Evolutionary conservation across 2,797 vertebrate species (phyloP).

Genomic region (Labroides dimidiatus): DNA sequence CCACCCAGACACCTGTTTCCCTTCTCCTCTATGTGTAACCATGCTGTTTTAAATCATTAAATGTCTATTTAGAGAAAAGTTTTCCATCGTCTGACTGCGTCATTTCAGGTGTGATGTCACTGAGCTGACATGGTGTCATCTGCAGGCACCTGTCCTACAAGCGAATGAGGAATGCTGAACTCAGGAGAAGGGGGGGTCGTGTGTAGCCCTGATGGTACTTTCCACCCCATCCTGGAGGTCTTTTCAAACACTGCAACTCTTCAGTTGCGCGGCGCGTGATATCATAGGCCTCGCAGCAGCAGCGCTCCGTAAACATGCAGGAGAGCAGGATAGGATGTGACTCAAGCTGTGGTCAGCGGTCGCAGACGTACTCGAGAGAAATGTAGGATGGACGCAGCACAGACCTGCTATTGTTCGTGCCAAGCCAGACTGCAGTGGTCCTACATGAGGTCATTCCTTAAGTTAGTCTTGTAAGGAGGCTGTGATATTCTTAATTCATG

Average conservation of each 20-base stretch:
- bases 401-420: conserved; percentile 76
- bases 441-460: conserved; percentile 70
- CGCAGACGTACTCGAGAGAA: conserved; percentile 61
- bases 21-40: conserved; percentile 60
- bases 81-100: conserved; percentile 54
- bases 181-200: conserved; percentile 39
- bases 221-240: conserved; percentile 61
- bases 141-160: conserved; percentile 50
- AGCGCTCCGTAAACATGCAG: conserved; percentile 73
- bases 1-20: conserved; percentile 53
- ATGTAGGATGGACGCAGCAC: conserved; percentile 56
- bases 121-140: conserved; percentile 37
- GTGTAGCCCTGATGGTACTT: conserved; percentile 64
- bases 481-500: conserved; percentile 37
- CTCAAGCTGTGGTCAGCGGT: conserved; percentile 74
- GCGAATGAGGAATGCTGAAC: conserved; percentile 42
- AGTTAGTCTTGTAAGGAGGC: conserved; percentile 52
- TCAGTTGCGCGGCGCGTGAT: conserved; percentile 63
- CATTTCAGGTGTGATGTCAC: conserved; percentile 61
- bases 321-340: conserved; percentile 80
- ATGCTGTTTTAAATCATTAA: conserved; percentile 79
- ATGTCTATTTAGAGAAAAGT: conserved; percentile 81
- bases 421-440: conserved; percentile 56
- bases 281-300: conserved; percentile 68
- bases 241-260: conserved; percentile 55